Evolutionary conservation across 2,113 vertebrate genomes (phyloP).

Genomic region (Rattus rattus): DNA sequence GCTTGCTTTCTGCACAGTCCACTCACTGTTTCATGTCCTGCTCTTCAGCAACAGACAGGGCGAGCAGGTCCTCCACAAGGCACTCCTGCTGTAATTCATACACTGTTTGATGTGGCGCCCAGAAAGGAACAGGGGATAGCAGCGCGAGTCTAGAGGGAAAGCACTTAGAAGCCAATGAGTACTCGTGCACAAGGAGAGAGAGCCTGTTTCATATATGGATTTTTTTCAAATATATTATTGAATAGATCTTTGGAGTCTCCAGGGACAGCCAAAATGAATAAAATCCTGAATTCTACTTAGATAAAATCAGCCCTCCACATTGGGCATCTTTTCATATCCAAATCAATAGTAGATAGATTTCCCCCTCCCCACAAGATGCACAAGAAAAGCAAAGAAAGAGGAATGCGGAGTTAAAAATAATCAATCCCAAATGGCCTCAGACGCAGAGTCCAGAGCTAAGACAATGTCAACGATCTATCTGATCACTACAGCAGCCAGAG

Average conservation of each 20-base stretch:
- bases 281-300: slow-evolving; percentile 80
- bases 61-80: slow-evolving; percentile 86
- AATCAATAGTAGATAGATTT: slow-evolving; percentile 72
- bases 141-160: slow-evolving; percentile 86
- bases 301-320: slow-evolving; percentile 69
- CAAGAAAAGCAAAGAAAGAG: slow-evolving; percentile 61
- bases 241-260: slow-evolving; percentile 73
- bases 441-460: slow-evolving; percentile 11
- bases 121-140: slow-evolving; percentile 85
- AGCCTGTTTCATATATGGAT: slow-evolving; percentile 80
- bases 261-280: slow-evolving; percentile 75
- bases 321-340: slow-evolving; percentile 44
- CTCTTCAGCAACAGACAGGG: slow-evolving; percentile 89
- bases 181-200: slow-evolving; percentile 82
- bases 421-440: slow-evolving; percentile 64
- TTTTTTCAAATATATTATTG: slow-evolving; percentile 83
- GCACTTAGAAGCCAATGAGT: slow-evolving; percentile 85
- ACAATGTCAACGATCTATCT: slow-evolving; percentile 32
- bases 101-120: slow-evolving; percentile 88
- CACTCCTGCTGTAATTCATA: slow-evolving; percentile 88
- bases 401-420: slow-evolving; percentile 74
- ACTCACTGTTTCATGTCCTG: slow-evolving; percentile 89
- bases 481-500: background rate
- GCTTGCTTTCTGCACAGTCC: slow-evolving; percentile 81
- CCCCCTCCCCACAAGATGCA: slow-evolving; percentile 46